Percentiles rank a stretch among this genome's conserved stretches.
Conservation (phyloP, 1,140 invertebrate species). For the Lordiphosa clarofinis region DNA sequence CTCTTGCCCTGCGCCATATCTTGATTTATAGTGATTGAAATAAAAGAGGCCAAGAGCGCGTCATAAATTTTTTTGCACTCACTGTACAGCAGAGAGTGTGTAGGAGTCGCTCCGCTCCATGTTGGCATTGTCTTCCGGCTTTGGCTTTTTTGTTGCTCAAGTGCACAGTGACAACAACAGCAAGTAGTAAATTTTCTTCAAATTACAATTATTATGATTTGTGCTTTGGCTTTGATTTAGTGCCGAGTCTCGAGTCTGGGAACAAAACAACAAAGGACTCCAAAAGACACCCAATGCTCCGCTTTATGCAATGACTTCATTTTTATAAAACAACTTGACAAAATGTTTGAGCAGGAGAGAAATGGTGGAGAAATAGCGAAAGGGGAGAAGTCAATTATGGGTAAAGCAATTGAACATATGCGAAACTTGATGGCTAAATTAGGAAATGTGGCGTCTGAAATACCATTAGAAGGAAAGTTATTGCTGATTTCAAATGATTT, state of each 20-base stretch:
- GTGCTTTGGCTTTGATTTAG: slow-evolving; percentile 73
- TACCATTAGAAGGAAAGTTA: slow-evolving; percentile 1
- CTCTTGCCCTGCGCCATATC: slow-evolving; percentile 58
- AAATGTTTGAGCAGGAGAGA: slow-evolving; percentile 13
- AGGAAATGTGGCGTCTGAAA: slow-evolving; percentile 19
- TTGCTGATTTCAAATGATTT: slow-evolving; percentile 1
- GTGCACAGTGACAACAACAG: too few species aligned
- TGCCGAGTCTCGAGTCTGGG: slow-evolving; percentile 39
- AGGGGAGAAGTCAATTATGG: too few species aligned
- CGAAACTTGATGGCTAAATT: slow-evolving; percentile 33
- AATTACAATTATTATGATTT: slow-evolving; percentile 79
- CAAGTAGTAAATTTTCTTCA: slow-evolving; percentile 75
- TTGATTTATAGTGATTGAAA: slow-evolving; percentile 79
- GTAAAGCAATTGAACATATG: slow-evolving; percentile 4
- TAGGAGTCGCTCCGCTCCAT: slow-evolving; percentile 11
- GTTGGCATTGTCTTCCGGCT: slow-evolving; percentile 66
- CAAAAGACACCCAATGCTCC: slow-evolving; percentile 26
- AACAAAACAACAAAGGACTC: neutral
- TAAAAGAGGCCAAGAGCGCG: slow-evolving; percentile 78
- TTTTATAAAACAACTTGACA: slow-evolving; percentile 43
- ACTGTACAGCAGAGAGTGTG: slow-evolving; percentile 10
- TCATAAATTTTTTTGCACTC: slow-evolving; percentile 74
- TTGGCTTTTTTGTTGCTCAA: slow-evolving; percentile 27
- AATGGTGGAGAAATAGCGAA: neutral
- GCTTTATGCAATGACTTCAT: slow-evolving; percentile 64